A percentile compares a stretch with the other conserved stretches of the same genome.
Conservation (phyloP, 2,113 vertebrate species). For the Xiphias gladius region DNA sequence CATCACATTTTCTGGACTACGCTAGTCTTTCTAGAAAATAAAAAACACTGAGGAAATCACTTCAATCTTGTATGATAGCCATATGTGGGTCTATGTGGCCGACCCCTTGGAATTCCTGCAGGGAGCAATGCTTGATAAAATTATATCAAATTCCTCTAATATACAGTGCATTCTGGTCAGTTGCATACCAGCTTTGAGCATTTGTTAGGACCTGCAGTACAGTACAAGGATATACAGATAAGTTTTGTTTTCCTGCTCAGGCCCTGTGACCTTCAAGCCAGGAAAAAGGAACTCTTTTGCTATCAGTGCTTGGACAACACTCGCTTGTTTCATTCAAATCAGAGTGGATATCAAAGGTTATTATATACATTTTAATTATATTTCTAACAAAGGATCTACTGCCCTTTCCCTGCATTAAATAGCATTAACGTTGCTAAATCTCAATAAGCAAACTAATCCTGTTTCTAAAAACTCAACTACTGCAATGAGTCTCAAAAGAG, state of each 20-base stretch:
- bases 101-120: constrained; percentile 43
- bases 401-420: constrained; percentile 62
- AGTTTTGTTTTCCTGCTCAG: constrained; percentile 60
- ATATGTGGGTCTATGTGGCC: constrained; percentile 33
- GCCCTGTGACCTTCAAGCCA: constrained; percentile 51
- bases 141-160: constrained; percentile 53
- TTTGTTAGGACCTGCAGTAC: constrained; percentile 73
- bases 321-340: constrained; percentile 40
- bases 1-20: constrained; percentile 79
- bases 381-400: constrained; percentile 45
- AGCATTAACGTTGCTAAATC: constrained; percentile 54
- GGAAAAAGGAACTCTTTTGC: constrained; percentile 48
- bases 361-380: constrained; percentile 60
- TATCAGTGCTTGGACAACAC: constrained; percentile 76
- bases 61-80: constrained; percentile 55
- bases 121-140: constrained; percentile 48
- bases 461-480: constrained; percentile 50
- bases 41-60: constrained; percentile 69
- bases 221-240: constrained; percentile 76
- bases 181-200: constrained; percentile 66
- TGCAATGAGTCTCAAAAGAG: constrained; percentile 52
- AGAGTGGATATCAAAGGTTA: constrained; percentile 42
- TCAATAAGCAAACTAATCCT: constrained; percentile 56
- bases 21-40: constrained; percentile 55
- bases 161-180: constrained; percentile 81